Conservation (phyloP, 2,797 vertebrate species). For the Zonotrichia albicollis region DNA sequence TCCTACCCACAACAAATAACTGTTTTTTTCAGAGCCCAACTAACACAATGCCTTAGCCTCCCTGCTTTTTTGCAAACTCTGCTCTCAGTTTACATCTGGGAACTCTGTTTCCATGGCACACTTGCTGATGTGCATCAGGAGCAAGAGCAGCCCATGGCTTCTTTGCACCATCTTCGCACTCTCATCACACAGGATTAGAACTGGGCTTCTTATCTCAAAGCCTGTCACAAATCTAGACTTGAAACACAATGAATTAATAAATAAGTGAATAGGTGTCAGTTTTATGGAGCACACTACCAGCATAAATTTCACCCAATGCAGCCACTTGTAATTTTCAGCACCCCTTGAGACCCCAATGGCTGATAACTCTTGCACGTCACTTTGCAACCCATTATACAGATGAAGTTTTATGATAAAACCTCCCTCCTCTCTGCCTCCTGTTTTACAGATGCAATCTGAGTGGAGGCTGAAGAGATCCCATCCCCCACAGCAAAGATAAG, state of each 20-base stretch:
- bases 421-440: neutral
- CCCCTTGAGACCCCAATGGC: slow-evolving; percentile 24
- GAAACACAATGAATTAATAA: slow-evolving; percentile 59
- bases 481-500: neutral
- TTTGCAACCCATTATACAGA: slow-evolving; percentile 39
- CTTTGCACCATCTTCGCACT: neutral
- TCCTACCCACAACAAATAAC: neutral
- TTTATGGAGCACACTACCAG: slow-evolving; percentile 29
- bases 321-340: slow-evolving; percentile 32
- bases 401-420: slow-evolving; percentile 20
- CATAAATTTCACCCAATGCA: slow-evolving; percentile 27
- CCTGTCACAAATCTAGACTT: slow-evolving; percentile 45
- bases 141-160: neutral
- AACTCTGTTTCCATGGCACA: neutral
- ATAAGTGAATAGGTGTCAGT: slow-evolving; percentile 35
- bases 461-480: slow-evolving; percentile 17
- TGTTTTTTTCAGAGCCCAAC: neutral
- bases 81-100: neutral
- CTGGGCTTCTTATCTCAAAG: slow-evolving; percentile 5
- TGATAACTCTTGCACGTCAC: neutral
- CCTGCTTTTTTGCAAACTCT: neutral
- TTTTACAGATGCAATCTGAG: neutral
- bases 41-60: neutral
- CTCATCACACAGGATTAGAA: rapidly evolving
- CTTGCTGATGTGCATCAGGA: neutral